These are phyloP conservation scores for Anodontia alba DNA, from an alignment of 2,888 invertebrate species.

Conservation along the genomic window DNA sequence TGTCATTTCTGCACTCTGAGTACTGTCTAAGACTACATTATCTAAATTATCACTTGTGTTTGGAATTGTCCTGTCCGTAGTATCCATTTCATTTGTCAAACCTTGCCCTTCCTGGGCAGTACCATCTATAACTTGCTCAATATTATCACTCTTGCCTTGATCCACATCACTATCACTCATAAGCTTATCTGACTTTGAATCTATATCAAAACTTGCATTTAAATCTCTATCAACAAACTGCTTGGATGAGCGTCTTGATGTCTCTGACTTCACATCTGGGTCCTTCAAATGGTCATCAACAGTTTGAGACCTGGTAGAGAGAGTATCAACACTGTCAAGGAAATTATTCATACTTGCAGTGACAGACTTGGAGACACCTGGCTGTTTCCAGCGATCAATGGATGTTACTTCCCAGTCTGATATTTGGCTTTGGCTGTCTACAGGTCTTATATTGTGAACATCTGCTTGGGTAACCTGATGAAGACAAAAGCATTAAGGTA, in stretches of 20 bases:
- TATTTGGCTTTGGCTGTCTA: slow-evolving; percentile 46
- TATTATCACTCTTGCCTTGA: background rate
- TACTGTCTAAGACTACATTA: background rate
- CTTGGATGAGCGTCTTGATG: slow-evolving; percentile 29
- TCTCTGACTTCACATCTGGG: background rate
- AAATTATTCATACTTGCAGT: slow-evolving; percentile 77
- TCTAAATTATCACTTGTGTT: background rate
- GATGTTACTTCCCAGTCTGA: slow-evolving; percentile 72
- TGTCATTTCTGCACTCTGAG: background rate
- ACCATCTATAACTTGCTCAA: background rate
- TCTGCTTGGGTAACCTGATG: slow-evolving; percentile 55
- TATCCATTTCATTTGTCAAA: background rate
- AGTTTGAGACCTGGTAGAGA: slow-evolving; percentile 52
- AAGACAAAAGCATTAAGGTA: background rate
- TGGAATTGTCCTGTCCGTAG: background rate
- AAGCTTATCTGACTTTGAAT: slow-evolving; percentile 25
- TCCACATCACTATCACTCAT: slow-evolving; percentile 15
- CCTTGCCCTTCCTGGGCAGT: background rate
- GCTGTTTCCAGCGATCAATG: slow-evolving; percentile 54
- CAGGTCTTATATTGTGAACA: slow-evolving; percentile 31
- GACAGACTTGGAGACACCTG: slow-evolving; percentile 45
- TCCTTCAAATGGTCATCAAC: slow-evolving; percentile 10
- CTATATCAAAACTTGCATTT: slow-evolving; percentile 13
- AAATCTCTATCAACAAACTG: background rate
- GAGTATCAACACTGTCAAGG: slow-evolving; percentile 66